Base-by-base conservation (phyloP, 2,888 invertebrate species). In the Acleris cristana region DNA sequence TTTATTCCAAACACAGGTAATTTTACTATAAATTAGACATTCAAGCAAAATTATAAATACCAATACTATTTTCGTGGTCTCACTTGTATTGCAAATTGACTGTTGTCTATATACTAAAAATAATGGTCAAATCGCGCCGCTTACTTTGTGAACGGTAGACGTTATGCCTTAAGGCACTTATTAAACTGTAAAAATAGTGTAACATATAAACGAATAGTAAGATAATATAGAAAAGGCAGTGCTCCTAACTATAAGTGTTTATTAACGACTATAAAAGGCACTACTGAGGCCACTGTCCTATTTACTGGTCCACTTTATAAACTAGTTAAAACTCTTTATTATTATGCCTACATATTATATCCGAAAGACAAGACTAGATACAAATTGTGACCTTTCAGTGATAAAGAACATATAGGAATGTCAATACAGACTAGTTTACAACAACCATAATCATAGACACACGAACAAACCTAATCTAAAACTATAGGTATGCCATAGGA, bases 271-370 rank as follows among this genome's bases (percentile, higher is more conserved):
- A 67, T 34, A n/a, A 90, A 90, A 92, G 92, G 92, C 92, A 92
- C 92, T 90, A 92, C 89, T 69, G 80, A 92, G 91, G 92, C 92
- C 90, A 86, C 89, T 84, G 84, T 88, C 79, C 86, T 89, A 87
- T 78, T 70, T 78, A 84, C 85, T 92, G 92, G 92, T 92, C 92
- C 92, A 83, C 82, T 77, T 84, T 81, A 80, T 65, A 69, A 62
- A 49, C 72, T 62, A 70, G 53, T 71, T 73, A 66, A 44, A 52
- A 59, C 45, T 52, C 66, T 62, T 66, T 64, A 66, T 56, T 57
- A 66, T 58, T 71, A 73, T 66, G 40, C 23, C 57, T 63, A 62
- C 54, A 54, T 54, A 57, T 66, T 66, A 62, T 57, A 21, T 18
- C 44, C 51, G 45, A 44, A 34, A 61, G 61, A 66, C 61, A 58